Base-by-base conservation (phyloP, 2,888 invertebrate species). In the Microplitis manilae region DNA sequence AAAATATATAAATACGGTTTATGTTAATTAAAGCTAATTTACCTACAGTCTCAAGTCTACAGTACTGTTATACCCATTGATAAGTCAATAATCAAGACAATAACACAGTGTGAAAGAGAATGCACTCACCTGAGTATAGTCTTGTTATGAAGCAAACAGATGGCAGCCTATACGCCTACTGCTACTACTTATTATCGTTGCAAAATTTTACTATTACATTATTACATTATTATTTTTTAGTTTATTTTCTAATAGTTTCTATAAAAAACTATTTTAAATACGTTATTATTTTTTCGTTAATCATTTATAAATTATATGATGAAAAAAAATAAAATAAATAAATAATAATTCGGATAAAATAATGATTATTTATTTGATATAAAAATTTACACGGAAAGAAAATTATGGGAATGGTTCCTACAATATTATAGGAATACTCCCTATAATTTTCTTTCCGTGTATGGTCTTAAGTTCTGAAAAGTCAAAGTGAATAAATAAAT, bases 101-200 rank as follows among this genome's bases (percentile, higher is more conserved):
- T 15, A 15, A 38, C 15, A 68, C 40, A 60, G 15, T 30, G 59
- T 17, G 15, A 59, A 60, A 68, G 40, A 9, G 60, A 68, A 60
- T 39, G 9, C 17, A 40, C 40, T 68, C 17, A 38, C 38, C 65
- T 41, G 73, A 81, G 17, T 64, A 20, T 1, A 78, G 83, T 77
- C 83, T 86, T 30, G 39, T 39, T 72, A 61, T 13, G 61, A 60
- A 40, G 38, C 81, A 73, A 69, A 80, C 77, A 86, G 86, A 86
- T 85, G 87, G 86, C 87, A 79, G 80, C 20, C 81, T 71, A 30
- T 77, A 84, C 80, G 79, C 83, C 77, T 79, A 82, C 75, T 9
- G 74, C 76, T 68, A 82, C 83, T 79, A 81, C 83, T 86, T 75
- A 15, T 81, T 67, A 15, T 62, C 20, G 20, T 13, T 62, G 1